Base-by-base conservation (phyloP, 1,140 invertebrate genomes). In the Dendroctonus ponderosae region DNA sequence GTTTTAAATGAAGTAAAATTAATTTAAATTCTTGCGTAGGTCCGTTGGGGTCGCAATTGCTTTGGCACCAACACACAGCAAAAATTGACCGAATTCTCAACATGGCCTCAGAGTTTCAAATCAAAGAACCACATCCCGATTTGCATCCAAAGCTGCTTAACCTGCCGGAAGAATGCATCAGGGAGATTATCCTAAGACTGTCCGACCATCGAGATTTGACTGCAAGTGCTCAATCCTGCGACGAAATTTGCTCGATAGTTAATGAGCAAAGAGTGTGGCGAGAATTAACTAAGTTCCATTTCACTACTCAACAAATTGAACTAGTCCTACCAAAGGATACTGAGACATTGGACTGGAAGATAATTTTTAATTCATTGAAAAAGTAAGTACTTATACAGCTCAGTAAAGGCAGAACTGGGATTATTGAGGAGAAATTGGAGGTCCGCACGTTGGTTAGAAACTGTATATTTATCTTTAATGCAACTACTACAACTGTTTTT, bases 211-310 rank as follows among this genome's bases (percentile, higher is more conserved):
- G 87, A 75, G 95, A 98, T 79, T 85, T 99, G 72, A 86, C 92
- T 70, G 71, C 77, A 6, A 74, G 76, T 56, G 72, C 76, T 8
- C 72, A 88, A 81, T 71, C 85, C 81, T 83, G 88, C 83, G 87
- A 87, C 46, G 83, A 89, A 76, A 85, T 93, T 81, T 87, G 91
- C 41, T 84, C 88, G 40, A 82, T 98, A 7, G 88, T 92, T 26
- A 87, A 91, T 48, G 95, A 98, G 76, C 89, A 92, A 77, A 85
- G 92, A 66, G 89, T 97, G 48, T 99, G 97, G 97, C 85, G 89
- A 59, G 89, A 95, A 76, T 84, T 98, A 42, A 92, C 92, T 49
- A 84, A 87, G 59, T 98, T 96, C 79, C 96, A 99, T 79, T 99
- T 98, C 81, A 90, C 87, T 14, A 85, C 86, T 54, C 85, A 89